Evolutionary conservation across 2,888 invertebrate genomes (phyloP).

Genomic region (Pharmacophagus antenor): DNA sequence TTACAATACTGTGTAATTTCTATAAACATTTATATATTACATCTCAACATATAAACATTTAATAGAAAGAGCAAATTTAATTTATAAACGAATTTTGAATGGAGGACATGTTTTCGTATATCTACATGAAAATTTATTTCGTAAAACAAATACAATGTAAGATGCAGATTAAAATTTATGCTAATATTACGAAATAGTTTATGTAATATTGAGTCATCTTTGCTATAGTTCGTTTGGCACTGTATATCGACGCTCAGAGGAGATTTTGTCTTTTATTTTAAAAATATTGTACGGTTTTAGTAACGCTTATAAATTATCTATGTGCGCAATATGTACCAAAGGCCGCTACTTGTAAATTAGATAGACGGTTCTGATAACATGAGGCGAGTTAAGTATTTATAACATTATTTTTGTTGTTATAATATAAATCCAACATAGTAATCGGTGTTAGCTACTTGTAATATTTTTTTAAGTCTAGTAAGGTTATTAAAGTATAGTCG

Average conservation of each 20-base stretch:
- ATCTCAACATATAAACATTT: no score
- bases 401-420: neutral
- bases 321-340: neutral
- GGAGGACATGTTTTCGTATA: no score
- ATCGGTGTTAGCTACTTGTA: neutral
- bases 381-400: no score
- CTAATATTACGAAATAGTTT: neutral
- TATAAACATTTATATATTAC: no score
- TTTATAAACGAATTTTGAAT: no score
- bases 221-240: conserved; percentile 16
- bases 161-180: neutral
- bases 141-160: no score
- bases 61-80: no score
- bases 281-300: neutral
- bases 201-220: conserved; percentile 9
- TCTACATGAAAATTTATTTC: no score
- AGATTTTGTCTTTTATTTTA: neutral
- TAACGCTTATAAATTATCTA: conserved; percentile 7
- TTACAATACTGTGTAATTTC: no score
- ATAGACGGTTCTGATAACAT: neutral
- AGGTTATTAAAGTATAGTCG: no score
- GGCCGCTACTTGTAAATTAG: conserved; percentile 5
- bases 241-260: neutral
- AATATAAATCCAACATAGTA: neutral
- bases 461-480: no score